These are phyloP conservation scores for Festucalex cinctus DNA, from an alignment of 2,113 vertebrate genomes.

Conservation along the genomic window DNA sequence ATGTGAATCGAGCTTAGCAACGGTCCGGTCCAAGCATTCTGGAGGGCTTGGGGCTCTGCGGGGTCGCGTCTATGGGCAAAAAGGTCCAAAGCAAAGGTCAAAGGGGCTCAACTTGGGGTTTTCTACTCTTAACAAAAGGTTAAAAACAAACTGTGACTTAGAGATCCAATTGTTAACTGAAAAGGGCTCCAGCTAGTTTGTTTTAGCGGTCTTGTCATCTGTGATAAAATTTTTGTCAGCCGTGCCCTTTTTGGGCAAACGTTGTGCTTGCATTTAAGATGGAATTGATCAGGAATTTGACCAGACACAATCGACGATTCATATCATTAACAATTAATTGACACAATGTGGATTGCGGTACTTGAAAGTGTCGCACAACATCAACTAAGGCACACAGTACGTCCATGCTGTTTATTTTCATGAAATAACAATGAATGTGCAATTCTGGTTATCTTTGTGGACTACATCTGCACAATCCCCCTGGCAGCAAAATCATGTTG, in stretches of 20 bases:
- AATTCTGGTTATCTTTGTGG: too few species aligned
- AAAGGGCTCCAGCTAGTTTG: slow-evolving; percentile 26
- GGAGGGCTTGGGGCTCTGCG: slow-evolving; percentile 19
- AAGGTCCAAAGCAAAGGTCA: slow-evolving; percentile 52
- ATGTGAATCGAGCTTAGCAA: slow-evolving; percentile 45
- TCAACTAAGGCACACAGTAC: background rate
- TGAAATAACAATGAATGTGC: too few species aligned
- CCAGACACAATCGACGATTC: too few species aligned
- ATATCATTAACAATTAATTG: too few species aligned
- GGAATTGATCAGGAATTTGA: background rate
- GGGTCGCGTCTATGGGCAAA: slow-evolving; percentile 36
- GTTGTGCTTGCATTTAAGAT: background rate
- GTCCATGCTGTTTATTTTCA: too few species aligned
- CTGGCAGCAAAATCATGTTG: too few species aligned
- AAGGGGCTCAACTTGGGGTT: slow-evolving; percentile 21
- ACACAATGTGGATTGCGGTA: too few species aligned
- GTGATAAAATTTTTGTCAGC: slow-evolving; percentile 21
- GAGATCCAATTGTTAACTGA: slow-evolving; percentile 46
- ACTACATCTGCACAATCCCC: too few species aligned
- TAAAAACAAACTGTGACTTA: slow-evolving; percentile 4
- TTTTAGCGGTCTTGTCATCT: slow-evolving; percentile 46
- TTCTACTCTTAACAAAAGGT: slow-evolving; percentile 45
- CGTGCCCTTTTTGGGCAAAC: background rate
- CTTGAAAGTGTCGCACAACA: too few species aligned
- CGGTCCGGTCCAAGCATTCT: slow-evolving; percentile 11